A percentile compares a stretch with the other conserved stretches of the same genome.
These are phyloP conservation scores for Alviniconcha marisindica DNA, from an alignment of 1,140 invertebrate species.

Conservation along the genomic window DNA sequence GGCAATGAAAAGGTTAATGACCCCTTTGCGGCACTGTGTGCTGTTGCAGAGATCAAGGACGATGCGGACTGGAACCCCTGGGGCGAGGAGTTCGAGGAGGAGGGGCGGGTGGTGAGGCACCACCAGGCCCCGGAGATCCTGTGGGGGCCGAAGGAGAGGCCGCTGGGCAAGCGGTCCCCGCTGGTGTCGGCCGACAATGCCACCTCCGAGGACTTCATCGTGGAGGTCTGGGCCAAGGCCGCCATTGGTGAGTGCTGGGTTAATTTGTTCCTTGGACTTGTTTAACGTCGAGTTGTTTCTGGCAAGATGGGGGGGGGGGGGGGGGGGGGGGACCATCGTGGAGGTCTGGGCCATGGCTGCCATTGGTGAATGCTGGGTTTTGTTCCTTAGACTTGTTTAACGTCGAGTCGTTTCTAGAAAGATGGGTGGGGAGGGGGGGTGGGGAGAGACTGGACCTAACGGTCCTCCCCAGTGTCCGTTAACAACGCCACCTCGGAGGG, in stretches of 20 bases:
- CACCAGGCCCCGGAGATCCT: constrained; percentile 60
- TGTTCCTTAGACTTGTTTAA: no score
- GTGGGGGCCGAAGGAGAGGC: constrained; percentile 49
- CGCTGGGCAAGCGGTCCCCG: constrained; percentile 45
- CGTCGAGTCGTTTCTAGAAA: no score
- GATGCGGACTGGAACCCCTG: constrained; percentile 75
- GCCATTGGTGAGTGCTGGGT: constrained; percentile 78
- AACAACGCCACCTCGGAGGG: constrained; percentile 44
- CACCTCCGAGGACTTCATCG: constrained; percentile 51
- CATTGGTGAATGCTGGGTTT: constrained; percentile 77
- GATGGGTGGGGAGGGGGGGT: constrained; percentile 46
- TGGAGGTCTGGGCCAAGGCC: constrained; percentile 80
- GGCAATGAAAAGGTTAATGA: background rate
- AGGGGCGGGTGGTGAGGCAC: constrained; percentile 44
- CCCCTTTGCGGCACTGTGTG: no score
- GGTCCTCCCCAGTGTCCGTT: constrained; percentile 46
- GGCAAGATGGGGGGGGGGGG: no score
- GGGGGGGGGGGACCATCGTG: constrained; percentile 68
- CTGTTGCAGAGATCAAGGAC: constrained; percentile 64
- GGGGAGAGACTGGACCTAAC: constrained; percentile 45
- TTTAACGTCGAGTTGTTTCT: no score
- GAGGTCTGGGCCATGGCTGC: constrained; percentile 80
- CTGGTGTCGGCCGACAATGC: constrained; percentile 46
- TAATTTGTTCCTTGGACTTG: no score
- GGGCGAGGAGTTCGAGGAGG: constrained; percentile 75